phyloP scores from a whole-genome alignment of 2,888 invertebrate genomes.

The Caenorhabditis japonica region DNA sequence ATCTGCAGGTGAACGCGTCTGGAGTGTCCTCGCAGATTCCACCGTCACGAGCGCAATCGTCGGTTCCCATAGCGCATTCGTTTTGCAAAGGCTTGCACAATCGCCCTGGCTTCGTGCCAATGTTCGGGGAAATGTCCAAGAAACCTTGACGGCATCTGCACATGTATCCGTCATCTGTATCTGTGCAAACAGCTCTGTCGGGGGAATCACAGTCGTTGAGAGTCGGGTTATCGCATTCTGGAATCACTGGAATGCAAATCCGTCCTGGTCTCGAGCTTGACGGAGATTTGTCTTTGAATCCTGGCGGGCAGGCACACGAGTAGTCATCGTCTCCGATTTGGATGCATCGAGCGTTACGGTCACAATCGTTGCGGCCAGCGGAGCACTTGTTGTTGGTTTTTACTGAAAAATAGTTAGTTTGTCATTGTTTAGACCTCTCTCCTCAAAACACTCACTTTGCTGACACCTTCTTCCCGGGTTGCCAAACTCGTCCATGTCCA shows the following conservation, averaged over 20 bases:
- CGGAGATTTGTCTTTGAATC: constrained; percentile 71
- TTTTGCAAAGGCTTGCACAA: constrained; percentile 75
- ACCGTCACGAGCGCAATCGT: constrained; percentile 72
- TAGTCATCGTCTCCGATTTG: constrained; percentile 72
- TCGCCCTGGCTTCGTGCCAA: constrained; percentile 71
- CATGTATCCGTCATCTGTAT: constrained; percentile 74
- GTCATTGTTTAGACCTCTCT: background rate
- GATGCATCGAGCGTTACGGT: constrained; percentile 74
- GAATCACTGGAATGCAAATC: constrained; percentile 67
- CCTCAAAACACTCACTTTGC: constrained; percentile 45
- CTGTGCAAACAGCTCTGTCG: constrained; percentile 74
- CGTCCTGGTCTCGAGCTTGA: constrained; percentile 62
- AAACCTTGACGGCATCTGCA: constrained; percentile 72
- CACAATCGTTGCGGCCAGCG: constrained; percentile 75
- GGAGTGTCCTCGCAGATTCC: constrained; percentile 77
- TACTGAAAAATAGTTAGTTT: constrained; percentile 39
- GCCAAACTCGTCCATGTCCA: constrained; percentile 74
- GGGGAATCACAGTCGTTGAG: constrained; percentile 74
- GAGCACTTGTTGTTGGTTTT: constrained; percentile 72
- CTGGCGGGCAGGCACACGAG: constrained; percentile 73
- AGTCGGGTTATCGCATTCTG: constrained; percentile 73
- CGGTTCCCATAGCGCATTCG: constrained; percentile 68
- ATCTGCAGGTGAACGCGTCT: constrained; percentile 75
- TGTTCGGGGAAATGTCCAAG: constrained; percentile 76
- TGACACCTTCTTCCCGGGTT: constrained; percentile 76